Conservation (phyloP, 1,140 invertebrate genomes). For the Caenorhabditis tropicalis region DNA sequence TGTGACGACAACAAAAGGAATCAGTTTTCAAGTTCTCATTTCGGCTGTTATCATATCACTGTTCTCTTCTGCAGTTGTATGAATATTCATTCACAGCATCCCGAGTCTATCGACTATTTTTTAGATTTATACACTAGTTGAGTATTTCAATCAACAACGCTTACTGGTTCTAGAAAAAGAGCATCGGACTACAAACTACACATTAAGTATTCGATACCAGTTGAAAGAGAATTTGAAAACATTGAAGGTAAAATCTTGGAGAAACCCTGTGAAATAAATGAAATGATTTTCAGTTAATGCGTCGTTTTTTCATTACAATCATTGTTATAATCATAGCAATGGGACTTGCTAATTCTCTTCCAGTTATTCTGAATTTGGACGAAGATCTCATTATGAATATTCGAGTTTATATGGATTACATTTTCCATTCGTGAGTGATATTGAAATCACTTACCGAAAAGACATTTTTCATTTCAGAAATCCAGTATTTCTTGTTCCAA, state of each 20-base stretch:
- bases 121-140: conserved; percentile 4
- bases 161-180: not conserved
- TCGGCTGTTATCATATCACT: conserved; percentile 2
- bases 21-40: conserved; percentile 26
- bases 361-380: not conserved
- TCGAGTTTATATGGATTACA: conserved; percentile 30
- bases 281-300: not conserved
- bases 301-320: conserved; percentile 25
- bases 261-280: not conserved
- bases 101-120: not conserved
- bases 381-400: conserved; percentile 4
- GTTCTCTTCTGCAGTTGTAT: conserved; percentile 2
- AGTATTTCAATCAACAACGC: conserved; percentile 16
- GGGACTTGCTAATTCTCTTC: conserved; percentile 3
- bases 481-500: conserved; percentile 9
- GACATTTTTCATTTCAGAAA: not conserved
- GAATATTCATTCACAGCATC: not conserved
- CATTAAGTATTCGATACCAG: conserved; percentile 17
- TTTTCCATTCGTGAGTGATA: conserved; percentile 2
- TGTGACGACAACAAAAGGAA: conserved; percentile 1
- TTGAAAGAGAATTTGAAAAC: conserved; percentile 28
- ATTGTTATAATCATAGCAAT: conserved; percentile 1
- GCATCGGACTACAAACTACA: conserved; percentile 27
- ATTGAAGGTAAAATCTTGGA: not conserved
- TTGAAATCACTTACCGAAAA: not conserved